A percentile compares a stretch with the other conserved stretches of the same genome.
phyloP scores from a whole-genome alignment of 2,797 vertebrate species.

The Ambastaia sidthimunki region DNA sequence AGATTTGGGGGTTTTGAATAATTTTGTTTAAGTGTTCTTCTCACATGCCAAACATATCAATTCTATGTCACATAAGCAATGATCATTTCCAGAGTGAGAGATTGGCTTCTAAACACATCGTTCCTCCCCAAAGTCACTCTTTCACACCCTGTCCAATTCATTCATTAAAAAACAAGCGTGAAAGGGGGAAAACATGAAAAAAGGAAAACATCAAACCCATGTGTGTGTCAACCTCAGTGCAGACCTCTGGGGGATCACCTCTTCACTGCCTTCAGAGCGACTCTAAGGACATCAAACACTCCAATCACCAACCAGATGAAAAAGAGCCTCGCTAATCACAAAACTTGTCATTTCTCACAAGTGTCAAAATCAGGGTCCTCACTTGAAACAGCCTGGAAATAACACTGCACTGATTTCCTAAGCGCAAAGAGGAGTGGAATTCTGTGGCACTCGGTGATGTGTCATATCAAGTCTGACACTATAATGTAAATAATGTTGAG shows the following conservation, averaged over 20 bases:
- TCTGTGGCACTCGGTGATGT: slow-evolving; percentile 42
- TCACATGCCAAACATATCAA: slow-evolving; percentile 32
- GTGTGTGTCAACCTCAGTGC: slow-evolving; percentile 61
- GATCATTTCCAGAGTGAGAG: slow-evolving; percentile 47
- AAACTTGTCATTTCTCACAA: slow-evolving; percentile 61
- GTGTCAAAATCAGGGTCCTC: slow-evolving; percentile 49
- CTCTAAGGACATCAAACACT: slow-evolving; percentile 59
- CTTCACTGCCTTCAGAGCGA: slow-evolving; percentile 56
- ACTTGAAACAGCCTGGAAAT: slow-evolving; percentile 40
- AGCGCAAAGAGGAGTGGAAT: slow-evolving; percentile 36
- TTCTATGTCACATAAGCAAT: slow-evolving; percentile 27
- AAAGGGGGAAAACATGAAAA: slow-evolving; percentile 28
- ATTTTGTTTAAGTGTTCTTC: not conserved
- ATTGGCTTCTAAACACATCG: slow-evolving; percentile 36
- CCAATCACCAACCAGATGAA: slow-evolving; percentile 64
- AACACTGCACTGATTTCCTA: slow-evolving; percentile 35
- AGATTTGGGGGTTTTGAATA: not conserved
- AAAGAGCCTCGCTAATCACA: slow-evolving; percentile 53
- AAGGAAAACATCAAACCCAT: slow-evolving; percentile 56
- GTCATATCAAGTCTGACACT: slow-evolving; percentile 46
- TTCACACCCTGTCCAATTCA: slow-evolving; percentile 61
- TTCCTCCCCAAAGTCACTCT: slow-evolving; percentile 47
- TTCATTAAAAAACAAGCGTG: slow-evolving; percentile 51
- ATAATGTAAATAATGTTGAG: slow-evolving; percentile 54
- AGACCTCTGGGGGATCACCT: slow-evolving; percentile 48